Evolutionary conservation across 35 echinoderm and acorn worm species (phyloP).

Genomic region (Apostichopus californicus): DNA sequence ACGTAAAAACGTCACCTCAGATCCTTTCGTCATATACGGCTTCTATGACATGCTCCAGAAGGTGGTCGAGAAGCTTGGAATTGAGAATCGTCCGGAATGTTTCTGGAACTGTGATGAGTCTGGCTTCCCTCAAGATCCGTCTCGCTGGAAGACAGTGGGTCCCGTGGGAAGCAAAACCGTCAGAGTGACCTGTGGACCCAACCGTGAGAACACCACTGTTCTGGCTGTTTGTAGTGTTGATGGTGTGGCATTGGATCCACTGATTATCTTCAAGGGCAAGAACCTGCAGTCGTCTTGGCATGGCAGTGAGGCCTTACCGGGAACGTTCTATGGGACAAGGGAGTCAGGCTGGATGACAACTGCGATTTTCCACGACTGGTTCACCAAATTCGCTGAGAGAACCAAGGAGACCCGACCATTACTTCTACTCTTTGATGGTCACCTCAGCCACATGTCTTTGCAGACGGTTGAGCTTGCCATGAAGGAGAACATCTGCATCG

Average conservation of each 20-base stretch:
- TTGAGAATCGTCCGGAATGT: not conserved
- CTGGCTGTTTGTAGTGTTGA: not conserved
- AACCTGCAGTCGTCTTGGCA: not conserved
- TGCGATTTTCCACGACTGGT: no score
- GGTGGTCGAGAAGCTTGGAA: not conserved
- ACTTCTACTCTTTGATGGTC: no score
- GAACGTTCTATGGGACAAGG: no score
- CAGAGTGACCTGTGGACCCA: conserved; percentile 2
- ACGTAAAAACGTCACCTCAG: not conserved
- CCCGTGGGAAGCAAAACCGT: not conserved
- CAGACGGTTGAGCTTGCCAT: no score
- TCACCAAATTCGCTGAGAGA: no score
- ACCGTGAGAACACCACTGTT: not conserved
- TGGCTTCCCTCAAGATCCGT: not conserved
- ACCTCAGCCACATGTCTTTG: no score
- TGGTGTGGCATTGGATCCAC: not conserved
- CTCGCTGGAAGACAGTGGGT: not conserved
- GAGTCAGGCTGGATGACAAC: no score
- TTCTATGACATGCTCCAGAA: not conserved
- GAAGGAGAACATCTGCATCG: no score
- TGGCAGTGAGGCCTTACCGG: not conserved
- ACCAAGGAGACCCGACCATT: no score
- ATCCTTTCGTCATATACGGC: not conserved
- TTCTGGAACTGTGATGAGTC: conserved; percentile 21
- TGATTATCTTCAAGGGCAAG: conserved; percentile 7